phyloP scores from a whole-genome alignment of 1,140 invertebrate species.

The Eurytemora carolleeae region DNA sequence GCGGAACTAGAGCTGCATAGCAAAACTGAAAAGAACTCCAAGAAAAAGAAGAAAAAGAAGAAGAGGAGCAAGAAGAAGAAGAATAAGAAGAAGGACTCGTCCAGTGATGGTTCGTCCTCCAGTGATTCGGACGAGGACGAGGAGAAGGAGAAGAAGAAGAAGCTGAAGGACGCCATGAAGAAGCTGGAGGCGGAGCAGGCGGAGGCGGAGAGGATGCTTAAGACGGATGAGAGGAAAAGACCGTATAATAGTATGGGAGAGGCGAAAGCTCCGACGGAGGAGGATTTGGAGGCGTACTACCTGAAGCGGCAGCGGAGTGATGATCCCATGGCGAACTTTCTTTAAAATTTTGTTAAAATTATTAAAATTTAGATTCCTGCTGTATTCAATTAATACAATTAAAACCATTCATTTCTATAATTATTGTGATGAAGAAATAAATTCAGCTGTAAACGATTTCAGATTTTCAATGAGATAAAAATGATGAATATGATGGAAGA shows the following conservation, averaged over 20 bases:
- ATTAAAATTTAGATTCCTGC: too few species aligned
- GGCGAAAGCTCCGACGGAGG: constrained; percentile 60
- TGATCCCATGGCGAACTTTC: constrained; percentile 54
- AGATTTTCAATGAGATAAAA: too few species aligned
- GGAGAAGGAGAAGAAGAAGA: constrained; percentile 28
- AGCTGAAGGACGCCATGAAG: constrained; percentile 29
- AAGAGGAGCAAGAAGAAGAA: constrained; percentile 43
- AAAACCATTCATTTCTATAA: too few species aligned
- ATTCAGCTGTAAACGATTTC: too few species aligned
- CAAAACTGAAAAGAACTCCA: too few species aligned
- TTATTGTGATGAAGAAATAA: too few species aligned
- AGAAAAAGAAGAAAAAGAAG: constrained; percentile 37
- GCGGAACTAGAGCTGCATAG: too few species aligned
- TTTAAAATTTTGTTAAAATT: not conserved
- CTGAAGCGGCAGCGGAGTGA: constrained; percentile 62
- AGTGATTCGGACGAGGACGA: constrained; percentile 25
- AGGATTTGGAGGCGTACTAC: constrained; percentile 80
- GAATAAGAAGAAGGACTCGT: constrained; percentile 28
- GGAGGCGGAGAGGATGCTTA: constrained; percentile 15
- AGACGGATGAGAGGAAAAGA: constrained; percentile 66
- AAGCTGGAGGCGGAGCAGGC: constrained; percentile 17
- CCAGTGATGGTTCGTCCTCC: constrained; percentile 9
- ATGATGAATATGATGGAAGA: too few species aligned
- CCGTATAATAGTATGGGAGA: constrained; percentile 69
- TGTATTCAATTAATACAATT: too few species aligned